Conservation (phyloP, 1,140 invertebrate genomes). For the Drosophila busckii region DNA sequence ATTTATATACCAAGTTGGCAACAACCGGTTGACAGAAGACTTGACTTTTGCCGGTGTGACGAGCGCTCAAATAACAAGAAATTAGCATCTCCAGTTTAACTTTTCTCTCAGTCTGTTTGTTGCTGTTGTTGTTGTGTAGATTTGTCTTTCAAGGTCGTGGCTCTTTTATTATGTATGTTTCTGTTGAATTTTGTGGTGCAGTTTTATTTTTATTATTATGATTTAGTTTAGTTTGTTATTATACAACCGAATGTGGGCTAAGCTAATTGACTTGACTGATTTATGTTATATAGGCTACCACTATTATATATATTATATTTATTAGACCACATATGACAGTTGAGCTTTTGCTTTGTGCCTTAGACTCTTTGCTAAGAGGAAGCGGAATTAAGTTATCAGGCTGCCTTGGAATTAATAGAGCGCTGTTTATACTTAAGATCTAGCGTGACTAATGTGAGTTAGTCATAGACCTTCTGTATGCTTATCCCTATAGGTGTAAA, state of each 20-base stretch:
- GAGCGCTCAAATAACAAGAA: slow-evolving; percentile 42
- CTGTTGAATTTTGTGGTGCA: slow-evolving; percentile 24
- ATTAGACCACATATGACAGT: neutral
- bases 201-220: slow-evolving; percentile 5
- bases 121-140: slow-evolving; percentile 11
- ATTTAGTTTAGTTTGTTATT: slow-evolving; percentile 8
- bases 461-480: neutral
- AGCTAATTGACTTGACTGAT: neutral
- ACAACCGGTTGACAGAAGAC: slow-evolving; percentile 61
- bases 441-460: neutral
- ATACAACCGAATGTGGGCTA: slow-evolving; percentile 12
- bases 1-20: slow-evolving; percentile 40
- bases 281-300: neutral
- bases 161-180: slow-evolving; percentile 6
- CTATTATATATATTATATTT: neutral
- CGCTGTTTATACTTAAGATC: neutral
- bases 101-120: slow-evolving; percentile 33
- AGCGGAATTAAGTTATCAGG: too few species aligned
- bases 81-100: slow-evolving; percentile 59
- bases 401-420: neutral
- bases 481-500: neutral
- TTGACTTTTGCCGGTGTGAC: slow-evolving; percentile 15
- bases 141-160: slow-evolving; percentile 32
- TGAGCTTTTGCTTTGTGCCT: too few species aligned
- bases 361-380: too few species aligned